Conservation (phyloP, 2,113 vertebrate genomes). For the Rhodinocichla rosea region DNA sequence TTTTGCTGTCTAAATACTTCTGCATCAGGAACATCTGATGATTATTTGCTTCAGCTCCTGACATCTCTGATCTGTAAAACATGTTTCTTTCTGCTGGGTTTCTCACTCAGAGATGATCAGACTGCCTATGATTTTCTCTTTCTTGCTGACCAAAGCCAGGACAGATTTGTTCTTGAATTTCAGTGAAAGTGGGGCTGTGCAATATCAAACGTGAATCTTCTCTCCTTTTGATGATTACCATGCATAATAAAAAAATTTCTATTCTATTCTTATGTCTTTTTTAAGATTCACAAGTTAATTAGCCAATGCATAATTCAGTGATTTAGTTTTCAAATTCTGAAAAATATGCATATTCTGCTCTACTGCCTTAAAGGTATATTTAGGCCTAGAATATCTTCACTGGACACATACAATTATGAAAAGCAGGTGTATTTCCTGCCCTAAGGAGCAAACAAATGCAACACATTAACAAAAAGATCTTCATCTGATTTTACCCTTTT, state of each 20-base stretch:
- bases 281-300: conserved; percentile 49
- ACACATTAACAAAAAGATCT: neutral
- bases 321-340: conserved; percentile 40
- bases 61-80: neutral
- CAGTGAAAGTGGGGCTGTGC: neutral
- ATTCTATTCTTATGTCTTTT: neutral
- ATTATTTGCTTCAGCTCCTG: neutral
- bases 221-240: neutral
- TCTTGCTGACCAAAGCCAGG: neutral
- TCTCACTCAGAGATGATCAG: neutral
- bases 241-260: neutral
- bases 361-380: neutral
- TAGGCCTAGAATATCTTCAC: neutral
- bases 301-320: conserved; percentile 49
- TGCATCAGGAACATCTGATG: neutral
- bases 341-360: neutral
- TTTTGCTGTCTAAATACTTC: neutral
- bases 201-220: neutral
- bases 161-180: neutral
- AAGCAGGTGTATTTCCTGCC: neutral
- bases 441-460: neutral
- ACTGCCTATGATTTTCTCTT: neutral
- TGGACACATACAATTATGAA: neutral
- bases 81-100: neutral
- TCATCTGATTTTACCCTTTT: neutral